phyloP scores from a whole-genome alignment of 1,140 invertebrate genomes.

The Scaptomyza hsui region DNA sequence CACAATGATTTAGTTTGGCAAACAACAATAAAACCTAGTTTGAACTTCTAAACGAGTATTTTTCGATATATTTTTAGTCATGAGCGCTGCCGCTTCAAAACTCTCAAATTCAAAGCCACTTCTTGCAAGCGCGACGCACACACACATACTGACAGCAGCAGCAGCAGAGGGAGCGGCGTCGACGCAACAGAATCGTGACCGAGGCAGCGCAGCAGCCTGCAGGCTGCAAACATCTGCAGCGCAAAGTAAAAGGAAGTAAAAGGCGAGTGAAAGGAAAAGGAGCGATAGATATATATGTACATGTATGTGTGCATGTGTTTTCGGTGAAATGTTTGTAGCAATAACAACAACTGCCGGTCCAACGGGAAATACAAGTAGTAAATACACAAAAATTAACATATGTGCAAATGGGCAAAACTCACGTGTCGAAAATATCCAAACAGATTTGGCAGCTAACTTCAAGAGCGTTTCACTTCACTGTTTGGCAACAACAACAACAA shows the following conservation, averaged over 20 bases:
- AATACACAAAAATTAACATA: constrained; percentile 12
- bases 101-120: constrained; percentile 47
- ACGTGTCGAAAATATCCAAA: constrained; percentile 55
- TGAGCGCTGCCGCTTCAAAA: constrained; percentile 58
- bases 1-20: constrained; percentile 16
- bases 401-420: constrained; percentile 45
- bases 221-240: constrained; percentile 29
- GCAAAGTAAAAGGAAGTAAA: constrained; percentile 55
- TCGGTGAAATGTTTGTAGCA: constrained; percentile 21
- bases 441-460: constrained; percentile 22
- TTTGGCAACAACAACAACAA: constrained; percentile 20
- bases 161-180: constrained; percentile 11
- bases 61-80: constrained; percentile 54
- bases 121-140: constrained; percentile 54
- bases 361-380: constrained; percentile 40
- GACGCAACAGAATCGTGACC: constrained; percentile 30
- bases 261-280: constrained; percentile 75
- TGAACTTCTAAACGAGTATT: constrained; percentile 53
- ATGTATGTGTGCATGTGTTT: too few relatives aligned
- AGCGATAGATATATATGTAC: constrained; percentile 28
- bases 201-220: constrained; percentile 30
- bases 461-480: constrained; percentile 63
- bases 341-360: constrained; percentile 16
- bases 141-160: constrained; percentile 44
- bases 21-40: constrained; percentile 41